These are phyloP conservation scores for Spodoptera litura DNA, from an alignment of 1,140 invertebrate species.

Conservation along the genomic window DNA sequence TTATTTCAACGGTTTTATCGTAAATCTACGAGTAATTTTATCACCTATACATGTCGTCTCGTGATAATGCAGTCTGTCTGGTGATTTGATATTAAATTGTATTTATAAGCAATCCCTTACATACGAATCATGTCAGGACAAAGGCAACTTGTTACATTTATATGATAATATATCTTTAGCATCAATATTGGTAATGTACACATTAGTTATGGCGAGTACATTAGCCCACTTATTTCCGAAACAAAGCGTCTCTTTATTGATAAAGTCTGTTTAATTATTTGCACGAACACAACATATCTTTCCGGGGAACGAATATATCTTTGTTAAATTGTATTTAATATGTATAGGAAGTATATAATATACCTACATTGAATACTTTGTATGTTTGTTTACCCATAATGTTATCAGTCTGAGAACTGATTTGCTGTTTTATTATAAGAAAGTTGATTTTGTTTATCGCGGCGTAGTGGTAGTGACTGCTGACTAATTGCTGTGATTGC, in stretches of 20 bases:
- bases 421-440: conserved; percentile 26
- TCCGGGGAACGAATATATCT: conserved; percentile 22
- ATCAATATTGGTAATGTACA: conserved; percentile 26
- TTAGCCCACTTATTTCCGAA: conserved; percentile 7
- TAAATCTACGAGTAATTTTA: background rate
- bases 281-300: background rate
- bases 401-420: conserved; percentile 34
- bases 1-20: background rate
- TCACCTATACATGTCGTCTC: conserved; percentile 7
- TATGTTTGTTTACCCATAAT: background rate
- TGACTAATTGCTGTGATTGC: conserved; percentile 51
- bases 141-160: background rate
- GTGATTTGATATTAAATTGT: background rate
- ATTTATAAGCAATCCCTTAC: background rate
- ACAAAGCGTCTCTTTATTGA: conserved; percentile 33
- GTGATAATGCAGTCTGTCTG: conserved; percentile 16
- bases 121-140: background rate
- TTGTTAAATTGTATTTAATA: conserved; percentile 12
- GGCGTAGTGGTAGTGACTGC: background rate
- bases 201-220: conserved; percentile 22
- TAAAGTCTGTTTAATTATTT: conserved; percentile 41
- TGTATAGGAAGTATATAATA: too few species aligned
- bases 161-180: conserved; percentile 15
- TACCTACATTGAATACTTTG: background rate
- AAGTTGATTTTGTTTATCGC: conserved; percentile 25